Evolutionary conservation across 1,140 invertebrate species (phyloP), one percentile per base, ranked within the genome.

Genomic region (Ylistrum balloti): DNA sequence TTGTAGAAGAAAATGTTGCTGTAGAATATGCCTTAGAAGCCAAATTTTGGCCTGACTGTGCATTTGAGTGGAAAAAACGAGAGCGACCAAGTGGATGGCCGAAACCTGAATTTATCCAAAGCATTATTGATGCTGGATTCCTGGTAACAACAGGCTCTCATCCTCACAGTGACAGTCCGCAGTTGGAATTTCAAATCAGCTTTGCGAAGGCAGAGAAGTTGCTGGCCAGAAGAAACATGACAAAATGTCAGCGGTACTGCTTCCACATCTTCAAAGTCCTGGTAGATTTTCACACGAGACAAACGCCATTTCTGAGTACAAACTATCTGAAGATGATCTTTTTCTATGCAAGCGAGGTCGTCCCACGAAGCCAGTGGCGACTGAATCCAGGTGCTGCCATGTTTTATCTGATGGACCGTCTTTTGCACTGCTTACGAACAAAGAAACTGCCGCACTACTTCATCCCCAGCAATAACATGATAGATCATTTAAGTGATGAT

Each of bases 21-120:
- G 1, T 74, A 1, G 5, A n/a, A 74, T 74, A 74, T 74, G 56
- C 56, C 22, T 7, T 74, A 7, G 9, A 74, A n/a, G 22, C 22
- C 28, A 1, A 74, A 28, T 74, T 74, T n/a, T 74, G 56, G 56
- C 56, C 56, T 74, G 56, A 74, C n/a, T 74, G 56, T 74, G 86
- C 33, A 20, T 34, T 17, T 11, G 86, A 87, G 33, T 87, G 86
- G 86, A 87, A 35, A 87, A 34, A 2, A 7, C 86, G 86, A 15
- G 86, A 87, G 0, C 33, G 86, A 35, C 86, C 33, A 0, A 33
- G n/a, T 17, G 48, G 34, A 15, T 90, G 89, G 89, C 89, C 89
- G 10, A 56, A 86, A 35, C 28, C 33, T 10, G 45, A 56, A 20
- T 87, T 87, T 28, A 74, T 34, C 9, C 22, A 56, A 32, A 74